Evolutionary conservation across 2,797 vertebrate genomes (phyloP).

Genomic region (Eulemur mongoz): DNA sequence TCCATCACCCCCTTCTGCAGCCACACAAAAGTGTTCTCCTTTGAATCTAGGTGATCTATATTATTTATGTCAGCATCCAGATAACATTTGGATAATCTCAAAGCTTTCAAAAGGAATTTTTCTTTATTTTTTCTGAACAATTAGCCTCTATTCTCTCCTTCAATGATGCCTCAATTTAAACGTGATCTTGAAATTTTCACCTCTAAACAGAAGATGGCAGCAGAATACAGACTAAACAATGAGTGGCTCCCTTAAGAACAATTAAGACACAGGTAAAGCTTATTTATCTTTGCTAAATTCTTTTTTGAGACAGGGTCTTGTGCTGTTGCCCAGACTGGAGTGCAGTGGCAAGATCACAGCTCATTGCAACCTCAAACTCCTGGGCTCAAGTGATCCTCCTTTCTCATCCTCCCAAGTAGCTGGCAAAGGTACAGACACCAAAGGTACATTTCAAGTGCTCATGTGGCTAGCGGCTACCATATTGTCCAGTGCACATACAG

Average conservation of each 20-base stretch:
- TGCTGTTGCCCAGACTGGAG: background rate
- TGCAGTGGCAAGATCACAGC: background rate
- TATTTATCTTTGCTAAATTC: background rate
- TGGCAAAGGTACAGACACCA: background rate
- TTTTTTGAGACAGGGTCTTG: no score
- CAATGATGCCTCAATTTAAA: background rate
- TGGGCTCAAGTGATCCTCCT: background rate
- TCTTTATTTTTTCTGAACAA: background rate
- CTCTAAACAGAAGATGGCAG: slow-evolving; percentile 61
- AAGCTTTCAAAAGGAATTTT: background rate
- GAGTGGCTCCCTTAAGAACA: rapidly evolving
- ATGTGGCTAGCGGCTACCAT: background rate
- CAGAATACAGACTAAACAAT: background rate
- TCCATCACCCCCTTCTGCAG: background rate
- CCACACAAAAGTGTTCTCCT: background rate
- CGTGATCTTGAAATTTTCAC: background rate
- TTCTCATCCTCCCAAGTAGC: background rate
- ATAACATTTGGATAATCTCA: background rate
- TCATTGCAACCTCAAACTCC: background rate
- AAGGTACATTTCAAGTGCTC: background rate
- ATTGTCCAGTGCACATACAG: background rate
- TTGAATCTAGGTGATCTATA: background rate
- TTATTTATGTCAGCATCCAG: background rate
- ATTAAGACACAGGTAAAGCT: background rate
- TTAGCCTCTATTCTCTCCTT: background rate